Percentiles rank a stretch among this genome's conserved stretches.
Evolutionary conservation across 2,113 vertebrate species (phyloP).

Genomic region (Callaeas wilsoni): DNA sequence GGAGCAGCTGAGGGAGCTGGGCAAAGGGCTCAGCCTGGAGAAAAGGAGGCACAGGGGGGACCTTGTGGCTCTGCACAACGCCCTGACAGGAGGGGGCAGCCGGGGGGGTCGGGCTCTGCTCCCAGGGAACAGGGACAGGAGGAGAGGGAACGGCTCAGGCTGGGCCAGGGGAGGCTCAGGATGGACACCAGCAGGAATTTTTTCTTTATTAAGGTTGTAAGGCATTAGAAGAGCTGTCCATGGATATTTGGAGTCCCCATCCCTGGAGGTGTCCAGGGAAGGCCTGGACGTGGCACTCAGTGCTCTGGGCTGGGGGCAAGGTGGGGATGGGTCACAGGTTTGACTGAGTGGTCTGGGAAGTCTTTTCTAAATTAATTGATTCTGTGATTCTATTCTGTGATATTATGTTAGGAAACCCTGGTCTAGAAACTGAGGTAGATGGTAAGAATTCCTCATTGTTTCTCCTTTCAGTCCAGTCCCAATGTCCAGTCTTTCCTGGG

Average conservation of each 20-base stretch:
- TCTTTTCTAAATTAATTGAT: background rate
- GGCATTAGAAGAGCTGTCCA: too few species aligned
- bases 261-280: background rate
- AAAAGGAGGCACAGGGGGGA: background rate
- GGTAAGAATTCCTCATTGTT: background rate
- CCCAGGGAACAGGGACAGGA: background rate
- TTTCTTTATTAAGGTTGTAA: too few species aligned
- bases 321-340: fast-evolving
- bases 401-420: background rate
- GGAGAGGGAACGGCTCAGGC: background rate
- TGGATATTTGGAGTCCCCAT: background rate
- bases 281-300: background rate
- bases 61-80: background rate
- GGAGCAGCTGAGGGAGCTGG: background rate
- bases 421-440: background rate
- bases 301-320: background rate
- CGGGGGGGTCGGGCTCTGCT: background rate
- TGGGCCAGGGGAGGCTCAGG: background rate
- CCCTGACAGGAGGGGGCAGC: background rate
- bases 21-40: background rate
- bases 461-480: background rate
- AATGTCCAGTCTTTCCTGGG: background rate
- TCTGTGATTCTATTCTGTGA: background rate
- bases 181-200: background rate
- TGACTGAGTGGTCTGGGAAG: fast-evolving